These are phyloP conservation scores for Parauchenoglanis punctatus DNA, from an alignment of 2,797 vertebrate genomes.

Conservation along the genomic window DNA sequence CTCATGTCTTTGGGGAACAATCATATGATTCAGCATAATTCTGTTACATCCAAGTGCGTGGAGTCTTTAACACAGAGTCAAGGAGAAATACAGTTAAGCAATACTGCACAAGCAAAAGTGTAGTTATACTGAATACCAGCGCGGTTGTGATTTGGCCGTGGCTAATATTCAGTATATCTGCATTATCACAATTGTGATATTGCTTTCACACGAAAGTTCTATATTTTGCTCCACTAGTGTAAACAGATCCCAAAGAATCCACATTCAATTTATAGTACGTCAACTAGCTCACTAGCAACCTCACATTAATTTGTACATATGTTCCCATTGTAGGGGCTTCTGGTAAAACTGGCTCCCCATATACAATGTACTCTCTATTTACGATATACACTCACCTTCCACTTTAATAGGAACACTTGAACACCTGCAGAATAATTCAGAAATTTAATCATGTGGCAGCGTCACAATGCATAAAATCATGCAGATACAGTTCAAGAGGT, in stretches of 20 bases:
- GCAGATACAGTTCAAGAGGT: too few species aligned
- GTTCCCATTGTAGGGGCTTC: neutral
- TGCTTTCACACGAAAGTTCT: neutral
- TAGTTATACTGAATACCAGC: neutral
- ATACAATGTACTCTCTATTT: neutral
- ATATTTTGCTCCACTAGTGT: neutral
- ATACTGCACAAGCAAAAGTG: neutral
- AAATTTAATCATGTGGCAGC: too few species aligned
- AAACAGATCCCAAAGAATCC: neutral
- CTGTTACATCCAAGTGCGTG: neutral
- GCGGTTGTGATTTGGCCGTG: neutral
- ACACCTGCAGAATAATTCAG: too few species aligned
- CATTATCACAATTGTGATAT: neutral
- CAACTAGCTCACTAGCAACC: too few species aligned
- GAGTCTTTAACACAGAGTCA: neutral
- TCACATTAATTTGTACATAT: neutral
- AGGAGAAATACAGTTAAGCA: neutral
- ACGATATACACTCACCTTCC: too few species aligned
- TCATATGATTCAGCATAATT: conserved; percentile 3
- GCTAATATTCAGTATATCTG: neutral
- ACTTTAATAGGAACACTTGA: too few species aligned
- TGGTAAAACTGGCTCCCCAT: neutral
- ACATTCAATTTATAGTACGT: neutral
- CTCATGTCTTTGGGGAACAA: neutral
- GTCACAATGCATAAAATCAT: too few species aligned